phyloP scores from a whole-genome alignment of 2,888 invertebrate genomes.

The Clitarchus hookeri region DNA sequence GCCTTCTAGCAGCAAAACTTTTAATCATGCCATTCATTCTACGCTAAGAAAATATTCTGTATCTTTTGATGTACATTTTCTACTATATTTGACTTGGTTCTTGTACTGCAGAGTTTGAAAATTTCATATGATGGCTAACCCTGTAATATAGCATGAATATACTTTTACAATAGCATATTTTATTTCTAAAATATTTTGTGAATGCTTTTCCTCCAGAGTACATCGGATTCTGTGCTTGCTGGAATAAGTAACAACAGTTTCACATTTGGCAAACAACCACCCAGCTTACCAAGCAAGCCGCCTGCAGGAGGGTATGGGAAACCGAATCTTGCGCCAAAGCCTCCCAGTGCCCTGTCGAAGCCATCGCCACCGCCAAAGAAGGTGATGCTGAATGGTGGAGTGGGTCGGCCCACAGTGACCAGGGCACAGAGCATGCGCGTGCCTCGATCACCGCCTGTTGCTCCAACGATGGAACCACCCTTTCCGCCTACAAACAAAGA shows the following conservation, averaged over 20 bases:
- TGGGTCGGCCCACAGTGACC: slow-evolving; percentile 58
- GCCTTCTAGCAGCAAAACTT: too few relatives aligned
- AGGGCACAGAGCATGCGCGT: slow-evolving; percentile 85
- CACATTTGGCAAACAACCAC: slow-evolving; percentile 29
- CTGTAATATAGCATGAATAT: too few relatives aligned
- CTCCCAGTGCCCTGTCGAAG: slow-evolving; percentile 52
- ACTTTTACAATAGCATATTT: not conserved
- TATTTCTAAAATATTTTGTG: slow-evolving; percentile 15
- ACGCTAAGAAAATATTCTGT: not conserved
- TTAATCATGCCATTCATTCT: too few relatives aligned
- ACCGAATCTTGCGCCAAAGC: slow-evolving; percentile 70
- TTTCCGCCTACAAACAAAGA: slow-evolving; percentile 43
- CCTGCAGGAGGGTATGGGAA: slow-evolving; percentile 71
- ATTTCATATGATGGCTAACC: too few relatives aligned
- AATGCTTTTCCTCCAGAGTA: slow-evolving; percentile 56
- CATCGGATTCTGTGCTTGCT: slow-evolving; percentile 62
- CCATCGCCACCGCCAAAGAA: slow-evolving; percentile 72
- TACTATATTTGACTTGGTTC: too few relatives aligned
- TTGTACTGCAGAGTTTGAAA: too few relatives aligned
- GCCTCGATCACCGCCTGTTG: slow-evolving; percentile 69
- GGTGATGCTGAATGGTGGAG: slow-evolving; percentile 56
- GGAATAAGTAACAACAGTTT: slow-evolving; percentile 29
- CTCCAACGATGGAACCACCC: slow-evolving; percentile 56
- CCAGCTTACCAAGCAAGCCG: slow-evolving; percentile 48
- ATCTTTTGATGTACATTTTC: not conserved